Base-by-base conservation (phyloP, 2,888 invertebrate genomes). In the Margaritifera margaritifera region DNA sequence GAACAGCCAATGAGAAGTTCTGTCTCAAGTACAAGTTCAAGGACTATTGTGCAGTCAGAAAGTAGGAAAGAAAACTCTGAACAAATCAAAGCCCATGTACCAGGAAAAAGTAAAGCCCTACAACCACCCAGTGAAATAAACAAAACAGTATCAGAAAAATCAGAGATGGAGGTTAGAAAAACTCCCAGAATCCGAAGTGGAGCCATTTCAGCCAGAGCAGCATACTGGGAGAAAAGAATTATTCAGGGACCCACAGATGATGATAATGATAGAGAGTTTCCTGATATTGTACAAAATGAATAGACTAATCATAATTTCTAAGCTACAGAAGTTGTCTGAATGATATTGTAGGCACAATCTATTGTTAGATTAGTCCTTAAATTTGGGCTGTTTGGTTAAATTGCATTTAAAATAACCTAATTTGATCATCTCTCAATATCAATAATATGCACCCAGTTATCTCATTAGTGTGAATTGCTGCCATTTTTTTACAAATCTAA, bases 141-240 rank as follows among this genome's bases (percentile, higher is more conserved):
- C 24, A 53, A 69, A 42, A 66, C 27, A 52, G 62, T 25, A n/a
- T 68, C 68, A 63, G 52, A 67, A 62, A 72, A 74, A 66, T 62
- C 54, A 59, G 66, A 68, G 27, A 69, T 69, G 42, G 71, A 73
- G 15, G 73, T 66, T 57, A 64, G 74, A 55, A 70, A 80, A 62
- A 69, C 78, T 52, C 78, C 84, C 6, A 78, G 76, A 70, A 85
- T 84, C 31, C 72, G 80, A 64, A 70, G 74, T 61, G 85, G 85
- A 22, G 81, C 82, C 58, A 86, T 84, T 51, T 80, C 80, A 22
- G 86, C 86, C 0, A 79, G 84, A 62, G 83, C 86, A 2, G 81
- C 82, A 42, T 85, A 85, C 72, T 86, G 86, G 86, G 86, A 86
- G 62, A 80, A 83, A 24, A 68, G 74, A 19, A 76, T 83, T 27